Base-by-base conservation (phyloP, 2,797 vertebrate species). In the Phyllotis vaccarum region DNA sequence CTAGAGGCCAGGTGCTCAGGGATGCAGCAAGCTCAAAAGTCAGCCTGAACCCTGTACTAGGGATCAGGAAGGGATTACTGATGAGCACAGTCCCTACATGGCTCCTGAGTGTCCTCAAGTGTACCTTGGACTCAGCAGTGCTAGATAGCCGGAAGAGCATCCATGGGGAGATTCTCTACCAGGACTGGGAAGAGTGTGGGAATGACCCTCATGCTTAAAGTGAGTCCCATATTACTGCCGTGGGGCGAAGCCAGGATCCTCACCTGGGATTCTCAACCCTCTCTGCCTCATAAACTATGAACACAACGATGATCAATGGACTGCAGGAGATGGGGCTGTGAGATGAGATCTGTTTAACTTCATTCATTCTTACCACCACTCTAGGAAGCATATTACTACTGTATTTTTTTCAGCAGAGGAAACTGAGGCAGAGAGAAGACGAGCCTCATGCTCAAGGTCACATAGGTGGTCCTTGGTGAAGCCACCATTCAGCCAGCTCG, bases 401-500 rank as follows among this genome's bases (percentile, higher is more conserved):
- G 76, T 24, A 64, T 14, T 78, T 78, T 86, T 94, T 31, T 60
- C 11, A 95, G 37, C 14, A 76, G 64, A 92, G 91, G 66, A 95
- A 94, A 93, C 31, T 49, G 37, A 82, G 58, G 83, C 27, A 52
- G 31, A 16, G 31, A 93, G 72, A 95, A 91, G 89, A 52, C 54
- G 75, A 91, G 76, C 6, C 27, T 37, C 49, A 40, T 72, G 58
- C 58, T 64, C 43, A 19, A 79, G 87, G 70, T 88, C 82, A n/a
- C 46, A 49, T 2, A 74, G 60, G 43, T 90, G 54, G 66, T 85
- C 56, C 72, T 1, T 22, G n/a, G 72, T 66, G 49, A 87, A 52
- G 83, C 76, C 49, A 43, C 52, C 29, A 80, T 54, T 92, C 88
- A 81, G 22, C 29, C 10, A 68, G 34, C 2, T 4, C 13, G n/a